Evolutionary conservation across 2,113 vertebrate genomes (phyloP).

Genomic region (Atlantisia rogersi): DNA sequence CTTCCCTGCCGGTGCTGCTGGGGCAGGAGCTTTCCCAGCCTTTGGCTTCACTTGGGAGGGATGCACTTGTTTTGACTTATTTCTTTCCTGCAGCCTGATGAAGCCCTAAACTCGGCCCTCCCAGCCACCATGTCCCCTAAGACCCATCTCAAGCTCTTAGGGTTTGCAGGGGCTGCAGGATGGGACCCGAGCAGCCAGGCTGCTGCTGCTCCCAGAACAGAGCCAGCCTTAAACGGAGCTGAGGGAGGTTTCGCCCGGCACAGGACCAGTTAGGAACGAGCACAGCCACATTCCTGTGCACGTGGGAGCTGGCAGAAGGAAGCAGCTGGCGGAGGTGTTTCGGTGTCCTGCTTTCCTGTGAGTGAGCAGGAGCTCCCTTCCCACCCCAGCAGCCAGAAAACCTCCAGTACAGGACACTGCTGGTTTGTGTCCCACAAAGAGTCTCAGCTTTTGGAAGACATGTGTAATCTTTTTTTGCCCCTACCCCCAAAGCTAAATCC

Average conservation of each 20-base stretch:
- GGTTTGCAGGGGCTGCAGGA: fast-evolving
- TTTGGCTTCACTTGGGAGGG: fast-evolving
- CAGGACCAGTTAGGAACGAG: conserved; percentile 37
- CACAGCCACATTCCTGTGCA: conserved; percentile 34
- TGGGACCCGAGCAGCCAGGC: background rate
- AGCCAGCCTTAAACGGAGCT: background rate
- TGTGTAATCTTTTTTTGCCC: background rate
- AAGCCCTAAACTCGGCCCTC: background rate
- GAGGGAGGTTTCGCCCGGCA: background rate
- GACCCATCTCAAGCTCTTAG: fast-evolving
- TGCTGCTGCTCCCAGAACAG: background rate
- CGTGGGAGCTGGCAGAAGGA: background rate
- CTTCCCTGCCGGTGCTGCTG: background rate
- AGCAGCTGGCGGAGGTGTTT: background rate
- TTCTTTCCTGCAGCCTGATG: background rate
- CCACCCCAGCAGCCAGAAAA: background rate
- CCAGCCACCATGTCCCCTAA: fast-evolving
- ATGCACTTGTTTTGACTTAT: background rate
- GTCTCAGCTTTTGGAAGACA: background rate
- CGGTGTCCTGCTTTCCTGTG: background rate
- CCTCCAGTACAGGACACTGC: fast-evolving
- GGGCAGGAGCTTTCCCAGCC: background rate
- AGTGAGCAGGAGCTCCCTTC: background rate
- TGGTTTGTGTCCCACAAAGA: background rate
- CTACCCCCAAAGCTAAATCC: background rate